Evolutionary conservation across 2,113 vertebrate species (phyloP).

Genomic region (Pogona vitticeps): DNA sequence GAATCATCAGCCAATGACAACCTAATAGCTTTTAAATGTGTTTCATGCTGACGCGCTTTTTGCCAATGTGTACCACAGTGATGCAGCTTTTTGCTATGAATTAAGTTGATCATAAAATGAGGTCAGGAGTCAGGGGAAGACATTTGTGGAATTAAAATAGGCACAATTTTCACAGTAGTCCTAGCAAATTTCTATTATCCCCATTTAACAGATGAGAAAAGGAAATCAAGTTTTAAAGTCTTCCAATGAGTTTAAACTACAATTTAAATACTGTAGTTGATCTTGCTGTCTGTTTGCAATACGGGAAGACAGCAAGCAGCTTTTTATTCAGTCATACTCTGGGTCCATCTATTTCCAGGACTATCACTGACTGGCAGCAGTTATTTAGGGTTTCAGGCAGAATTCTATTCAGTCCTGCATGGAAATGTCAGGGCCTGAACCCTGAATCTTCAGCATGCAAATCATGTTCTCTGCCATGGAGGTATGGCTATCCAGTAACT

Average conservation of each 20-base stretch:
- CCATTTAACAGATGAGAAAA: background rate
- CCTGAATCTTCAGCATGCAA: no score
- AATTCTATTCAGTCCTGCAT: no score
- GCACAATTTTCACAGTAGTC: background rate
- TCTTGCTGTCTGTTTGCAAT: background rate
- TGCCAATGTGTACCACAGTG: no score
- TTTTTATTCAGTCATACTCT: no score
- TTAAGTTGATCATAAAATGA: background rate
- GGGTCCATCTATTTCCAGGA: no score
- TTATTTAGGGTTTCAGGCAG: no score
- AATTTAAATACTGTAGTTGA: background rate
- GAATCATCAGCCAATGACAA: background rate
- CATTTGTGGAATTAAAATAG: background rate
- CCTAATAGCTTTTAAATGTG: background rate
- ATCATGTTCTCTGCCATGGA: no score
- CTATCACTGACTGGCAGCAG: no score
- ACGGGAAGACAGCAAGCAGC: no score
- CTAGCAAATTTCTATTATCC: background rate
- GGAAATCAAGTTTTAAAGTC: background rate
- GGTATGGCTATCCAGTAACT: no score
- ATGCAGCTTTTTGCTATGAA: background rate
- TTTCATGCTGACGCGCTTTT: background rate
- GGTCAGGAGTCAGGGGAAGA: background rate
- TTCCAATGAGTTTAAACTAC: background rate
- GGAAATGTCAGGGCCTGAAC: no score